phyloP scores from a whole-genome alignment of 2,888 invertebrate species.

The Elaeidobius kamerunicus region DNA sequence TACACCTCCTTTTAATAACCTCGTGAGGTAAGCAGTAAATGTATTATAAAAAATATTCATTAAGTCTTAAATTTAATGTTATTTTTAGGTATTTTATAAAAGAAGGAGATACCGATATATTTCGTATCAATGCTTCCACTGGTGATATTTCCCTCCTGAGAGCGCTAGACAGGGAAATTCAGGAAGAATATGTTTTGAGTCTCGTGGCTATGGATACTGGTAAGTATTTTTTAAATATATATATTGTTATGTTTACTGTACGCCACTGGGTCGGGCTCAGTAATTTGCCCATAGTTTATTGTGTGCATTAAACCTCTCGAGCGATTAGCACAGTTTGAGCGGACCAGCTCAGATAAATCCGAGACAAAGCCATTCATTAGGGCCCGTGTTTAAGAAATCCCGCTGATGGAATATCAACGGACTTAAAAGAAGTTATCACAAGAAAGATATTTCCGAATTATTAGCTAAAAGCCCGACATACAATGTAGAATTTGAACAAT shows the following conservation, averaged over 20 bases:
- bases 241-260: not conserved
- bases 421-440: constrained; percentile 7
- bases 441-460: constrained; percentile 10
- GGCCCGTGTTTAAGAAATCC: constrained; percentile 11
- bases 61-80: not conserved
- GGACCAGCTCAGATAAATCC: constrained; percentile 10
- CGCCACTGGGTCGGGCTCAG: not conserved
- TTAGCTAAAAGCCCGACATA: constrained; percentile 12
- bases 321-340: constrained; percentile 17
- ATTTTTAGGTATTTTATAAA: constrained; percentile 72
- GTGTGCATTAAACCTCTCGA: constrained; percentile 13
- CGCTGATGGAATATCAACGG: constrained; percentile 10
- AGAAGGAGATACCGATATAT: constrained; percentile 88
- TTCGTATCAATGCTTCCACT: constrained; percentile 86
- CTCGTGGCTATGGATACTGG: constrained; percentile 94
- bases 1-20: constrained; percentile 83
- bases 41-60: not conserved
- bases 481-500: not conserved
- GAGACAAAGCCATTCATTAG: constrained; percentile 13
- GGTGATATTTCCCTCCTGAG: constrained; percentile 85
- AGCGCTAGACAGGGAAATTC: constrained; percentile 80
- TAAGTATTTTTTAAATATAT: constrained; percentile 50
- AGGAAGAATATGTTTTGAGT: constrained; percentile 79
- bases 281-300: constrained; percentile 14
- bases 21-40: constrained; percentile 70